phyloP scores from a whole-genome alignment of 2,113 vertebrate genomes.

The Takifugu bimaculatus region DNA sequence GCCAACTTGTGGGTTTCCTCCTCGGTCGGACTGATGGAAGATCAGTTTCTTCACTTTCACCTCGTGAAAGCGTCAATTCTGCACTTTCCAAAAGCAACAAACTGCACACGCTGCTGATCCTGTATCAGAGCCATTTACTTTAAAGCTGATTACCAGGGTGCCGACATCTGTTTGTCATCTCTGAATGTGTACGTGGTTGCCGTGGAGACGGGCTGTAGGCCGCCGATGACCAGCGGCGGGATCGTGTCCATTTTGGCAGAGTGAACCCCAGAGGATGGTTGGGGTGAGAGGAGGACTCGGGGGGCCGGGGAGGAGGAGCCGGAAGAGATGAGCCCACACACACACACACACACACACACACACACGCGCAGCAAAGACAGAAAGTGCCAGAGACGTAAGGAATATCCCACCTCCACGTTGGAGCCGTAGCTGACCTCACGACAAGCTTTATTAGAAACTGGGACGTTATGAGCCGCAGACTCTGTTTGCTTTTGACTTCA shows the following conservation, averaged over 20 bases:
- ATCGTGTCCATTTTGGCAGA: slow-evolving; percentile 30
- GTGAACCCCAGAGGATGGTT: slow-evolving; percentile 43
- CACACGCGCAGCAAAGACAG: slow-evolving; percentile 37
- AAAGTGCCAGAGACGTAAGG: slow-evolving; percentile 48
- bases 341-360: slow-evolving; percentile 5
- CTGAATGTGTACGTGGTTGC: slow-evolving; percentile 30
- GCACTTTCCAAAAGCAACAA: slow-evolving; percentile 50
- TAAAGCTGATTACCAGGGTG: slow-evolving; percentile 9
- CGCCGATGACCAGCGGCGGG: slow-evolving; percentile 33
- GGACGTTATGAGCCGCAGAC: slow-evolving; percentile 21
- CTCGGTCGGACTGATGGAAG: slow-evolving; percentile 44
- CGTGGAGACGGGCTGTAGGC: slow-evolving; percentile 24
- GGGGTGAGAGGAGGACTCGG: slow-evolving; percentile 38
- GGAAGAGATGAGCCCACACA: slow-evolving; percentile 46
- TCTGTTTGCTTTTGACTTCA: slow-evolving; percentile 24
- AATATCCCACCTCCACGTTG: slow-evolving; percentile 49
- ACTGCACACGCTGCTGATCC: slow-evolving; percentile 24
- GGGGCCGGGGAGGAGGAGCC: slow-evolving; percentile 43
- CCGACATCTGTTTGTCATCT: slow-evolving; percentile 41
- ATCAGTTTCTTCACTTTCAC: slow-evolving; percentile 31
- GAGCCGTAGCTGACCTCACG: slow-evolving; percentile 10
- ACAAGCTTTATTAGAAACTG: slow-evolving; percentile 31
- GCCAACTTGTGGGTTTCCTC: slow-evolving; percentile 20
- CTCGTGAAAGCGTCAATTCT: slow-evolving; percentile 52
- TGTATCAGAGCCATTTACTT: slow-evolving; percentile 22